Evolutionary conservation across 2,888 invertebrate species (phyloP).

Genomic region (Gibbula magus): DNA sequence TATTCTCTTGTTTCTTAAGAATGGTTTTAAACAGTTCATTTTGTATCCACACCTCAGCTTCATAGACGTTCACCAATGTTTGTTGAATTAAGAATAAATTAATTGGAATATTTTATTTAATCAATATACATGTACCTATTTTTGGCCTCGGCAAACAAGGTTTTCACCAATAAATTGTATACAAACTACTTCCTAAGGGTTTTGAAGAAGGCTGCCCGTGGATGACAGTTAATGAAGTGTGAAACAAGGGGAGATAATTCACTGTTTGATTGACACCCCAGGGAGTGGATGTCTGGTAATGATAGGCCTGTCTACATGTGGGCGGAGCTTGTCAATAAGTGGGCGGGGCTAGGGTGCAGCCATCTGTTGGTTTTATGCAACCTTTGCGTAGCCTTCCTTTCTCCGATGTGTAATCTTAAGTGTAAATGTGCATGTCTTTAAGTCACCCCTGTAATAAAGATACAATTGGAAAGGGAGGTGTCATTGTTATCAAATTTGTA

Average conservation of each 20-base stretch:
- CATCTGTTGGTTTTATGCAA: conserved; percentile 8
- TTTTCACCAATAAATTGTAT: no score
- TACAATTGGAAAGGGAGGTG: neutral
- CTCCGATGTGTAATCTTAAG: neutral
- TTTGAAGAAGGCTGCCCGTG: no score
- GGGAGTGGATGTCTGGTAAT: neutral
- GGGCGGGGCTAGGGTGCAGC: neutral
- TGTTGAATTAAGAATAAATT: no score
- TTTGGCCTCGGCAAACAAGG: no score
- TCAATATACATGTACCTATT: no score
- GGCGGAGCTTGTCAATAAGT: neutral
- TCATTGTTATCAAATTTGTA: neutral
- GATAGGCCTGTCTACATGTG: neutral
- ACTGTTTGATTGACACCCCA: neutral
- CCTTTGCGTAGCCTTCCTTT: neutral
- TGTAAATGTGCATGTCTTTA: conserved; percentile 2
- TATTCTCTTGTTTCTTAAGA: no score
- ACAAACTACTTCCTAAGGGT: no score
- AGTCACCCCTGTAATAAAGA: neutral
- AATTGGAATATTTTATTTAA: no score
- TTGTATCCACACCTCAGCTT: no score
- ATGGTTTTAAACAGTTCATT: no score
- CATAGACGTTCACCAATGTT: no score
- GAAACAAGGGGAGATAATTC: neutral
- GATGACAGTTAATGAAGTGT: no score